Evolutionary conservation across 2,888 invertebrate genomes (phyloP).

Genomic region (Schizotus pectinicornis): DNA sequence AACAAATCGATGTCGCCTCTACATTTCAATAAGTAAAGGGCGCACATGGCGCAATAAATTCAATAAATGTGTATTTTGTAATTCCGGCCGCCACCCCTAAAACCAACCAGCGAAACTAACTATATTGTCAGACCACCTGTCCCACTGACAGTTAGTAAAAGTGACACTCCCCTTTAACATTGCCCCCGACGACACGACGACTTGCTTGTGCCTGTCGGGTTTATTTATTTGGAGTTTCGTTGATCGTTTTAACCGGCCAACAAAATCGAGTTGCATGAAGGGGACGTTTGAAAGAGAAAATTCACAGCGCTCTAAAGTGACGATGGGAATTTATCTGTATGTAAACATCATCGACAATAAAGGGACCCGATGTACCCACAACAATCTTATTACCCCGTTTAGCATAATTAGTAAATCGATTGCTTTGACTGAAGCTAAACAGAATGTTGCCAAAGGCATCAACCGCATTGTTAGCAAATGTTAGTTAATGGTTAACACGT

Average conservation of each 20-base stretch:
- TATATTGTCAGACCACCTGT: constrained; percentile 54
- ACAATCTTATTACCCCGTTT: constrained; percentile 5
- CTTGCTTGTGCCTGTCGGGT: constrained; percentile 4
- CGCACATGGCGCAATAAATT: constrained; percentile 51
- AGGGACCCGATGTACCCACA: background rate
- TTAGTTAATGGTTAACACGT: constrained; percentile 3
- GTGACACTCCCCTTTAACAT: constrained; percentile 40
- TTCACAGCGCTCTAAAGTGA: background rate
- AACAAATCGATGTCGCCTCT: background rate
- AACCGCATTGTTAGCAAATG: constrained; percentile 2
- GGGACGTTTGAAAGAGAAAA: background rate
- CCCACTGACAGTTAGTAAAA: constrained; percentile 43
- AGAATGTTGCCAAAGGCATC: constrained; percentile 2
- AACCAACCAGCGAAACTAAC: constrained; percentile 52
- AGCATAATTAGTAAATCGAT: constrained; percentile 1
- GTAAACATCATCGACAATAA: background rate
- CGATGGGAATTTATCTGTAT: no score
- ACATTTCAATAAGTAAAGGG: constrained; percentile 13
- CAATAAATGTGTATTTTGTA: constrained; percentile 47
- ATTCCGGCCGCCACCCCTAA: constrained; percentile 45
- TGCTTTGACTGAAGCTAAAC: constrained; percentile 2
- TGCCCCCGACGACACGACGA: constrained; percentile 23
- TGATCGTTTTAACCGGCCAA: constrained; percentile 12
- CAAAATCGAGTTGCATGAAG: background rate
- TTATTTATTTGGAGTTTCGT: constrained; percentile 19